phyloP scores from a whole-genome alignment of 2,113 vertebrate genomes.

The Naja naja region DNA sequence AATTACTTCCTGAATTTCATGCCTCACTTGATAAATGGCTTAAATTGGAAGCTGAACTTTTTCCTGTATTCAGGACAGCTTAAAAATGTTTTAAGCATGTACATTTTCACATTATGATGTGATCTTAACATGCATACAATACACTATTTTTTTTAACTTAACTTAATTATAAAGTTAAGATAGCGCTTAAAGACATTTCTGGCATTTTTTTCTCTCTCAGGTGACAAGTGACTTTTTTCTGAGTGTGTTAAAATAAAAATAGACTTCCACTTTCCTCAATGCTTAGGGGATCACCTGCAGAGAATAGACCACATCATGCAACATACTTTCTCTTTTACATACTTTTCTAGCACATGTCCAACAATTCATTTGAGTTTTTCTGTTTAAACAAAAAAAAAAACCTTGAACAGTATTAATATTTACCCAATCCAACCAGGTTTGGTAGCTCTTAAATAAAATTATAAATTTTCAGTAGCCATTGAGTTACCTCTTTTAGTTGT shows the following conservation, averaged over 20 bases:
- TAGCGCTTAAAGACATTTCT: not conserved
- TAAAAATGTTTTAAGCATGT: not conserved
- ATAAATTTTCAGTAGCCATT: not conserved
- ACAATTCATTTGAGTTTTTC: not conserved
- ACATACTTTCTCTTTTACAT: not conserved
- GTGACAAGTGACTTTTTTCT: not conserved
- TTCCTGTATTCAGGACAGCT: not conserved
- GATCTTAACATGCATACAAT: not conserved
- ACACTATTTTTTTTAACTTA: not conserved
- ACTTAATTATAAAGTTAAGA: not conserved
- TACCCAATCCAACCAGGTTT: not conserved
- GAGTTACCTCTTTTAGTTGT: not conserved
- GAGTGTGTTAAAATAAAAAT: not conserved
- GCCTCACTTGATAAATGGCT: not conserved
- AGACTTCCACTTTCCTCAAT: not conserved
- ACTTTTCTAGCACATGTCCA: not conserved
- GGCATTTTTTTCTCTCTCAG: not conserved
- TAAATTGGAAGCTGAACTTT: not conserved
- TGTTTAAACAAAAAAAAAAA: not conserved
- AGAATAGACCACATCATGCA: not conserved
- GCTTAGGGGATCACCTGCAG: not conserved
- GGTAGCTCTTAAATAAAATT: not conserved
- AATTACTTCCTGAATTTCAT: not conserved
- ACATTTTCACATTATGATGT: not conserved
- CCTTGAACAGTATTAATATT: not conserved